Percentiles rank a stretch among this genome's conserved stretches.
Evolutionary conservation across 2,888 invertebrate species (phyloP).

Genomic region (Calliopum simillimum): DNA sequence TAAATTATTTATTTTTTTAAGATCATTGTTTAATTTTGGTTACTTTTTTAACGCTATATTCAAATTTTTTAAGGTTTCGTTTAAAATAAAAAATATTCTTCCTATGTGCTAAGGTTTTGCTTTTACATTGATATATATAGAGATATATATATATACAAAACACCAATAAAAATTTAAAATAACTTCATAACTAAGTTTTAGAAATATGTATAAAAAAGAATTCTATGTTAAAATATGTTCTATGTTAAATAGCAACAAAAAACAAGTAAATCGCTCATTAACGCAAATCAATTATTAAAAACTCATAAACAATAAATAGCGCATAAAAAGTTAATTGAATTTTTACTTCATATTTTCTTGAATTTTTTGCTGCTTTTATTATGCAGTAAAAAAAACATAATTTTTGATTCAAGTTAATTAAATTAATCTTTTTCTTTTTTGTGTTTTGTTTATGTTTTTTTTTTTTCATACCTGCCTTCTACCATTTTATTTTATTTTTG

Average conservation of each 20-base stretch:
- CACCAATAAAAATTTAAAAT: slow-evolving; percentile 44
- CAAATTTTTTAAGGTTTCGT: slow-evolving; percentile 31
- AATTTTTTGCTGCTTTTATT: slow-evolving; percentile 9
- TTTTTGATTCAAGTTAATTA: slow-evolving; percentile 9
- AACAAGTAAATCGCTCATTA: slow-evolving; percentile 20
- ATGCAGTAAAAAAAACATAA: background rate
- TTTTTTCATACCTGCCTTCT: slow-evolving; percentile 34
- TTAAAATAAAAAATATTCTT: slow-evolving; percentile 42
- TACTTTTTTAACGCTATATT: slow-evolving; percentile 26
- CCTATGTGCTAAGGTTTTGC: slow-evolving; percentile 51
- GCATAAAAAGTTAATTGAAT: background rate
- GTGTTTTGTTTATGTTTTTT: background rate
- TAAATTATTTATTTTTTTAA: slow-evolving; percentile 37
- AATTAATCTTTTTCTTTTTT: slow-evolving; percentile 26
- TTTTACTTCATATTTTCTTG: slow-evolving; percentile 16
- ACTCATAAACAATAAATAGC: no score
- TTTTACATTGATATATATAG: no score
- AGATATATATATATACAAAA: slow-evolving; percentile 62
- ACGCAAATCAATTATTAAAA: no score
- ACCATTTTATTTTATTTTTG: background rate
- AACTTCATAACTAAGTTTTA: slow-evolving; percentile 26
- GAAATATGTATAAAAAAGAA: slow-evolving; percentile 36
- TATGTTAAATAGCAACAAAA: slow-evolving; percentile 36
- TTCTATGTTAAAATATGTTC: slow-evolving; percentile 35
- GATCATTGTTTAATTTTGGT: slow-evolving; percentile 28